Evolutionary conservation across 2,113 vertebrate species (phyloP).

Genomic region (Cyanoramphus novaezelandiae): DNA sequence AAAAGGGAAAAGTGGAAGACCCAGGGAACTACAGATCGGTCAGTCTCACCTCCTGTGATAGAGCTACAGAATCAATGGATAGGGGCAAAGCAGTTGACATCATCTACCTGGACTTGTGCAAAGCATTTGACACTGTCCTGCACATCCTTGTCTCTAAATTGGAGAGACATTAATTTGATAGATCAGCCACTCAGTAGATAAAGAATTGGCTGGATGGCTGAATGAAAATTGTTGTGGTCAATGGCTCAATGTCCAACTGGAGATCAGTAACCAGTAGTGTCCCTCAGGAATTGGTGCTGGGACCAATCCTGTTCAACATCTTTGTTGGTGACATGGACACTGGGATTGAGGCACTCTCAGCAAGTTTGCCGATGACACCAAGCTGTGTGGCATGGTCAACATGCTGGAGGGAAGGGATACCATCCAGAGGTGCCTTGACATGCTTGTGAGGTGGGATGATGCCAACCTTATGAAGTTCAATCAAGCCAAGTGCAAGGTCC

Average conservation of each 20-base stretch:
- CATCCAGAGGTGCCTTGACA: not conserved
- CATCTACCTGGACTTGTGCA: not conserved
- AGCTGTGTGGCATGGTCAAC: not conserved
- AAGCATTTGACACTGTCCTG: not conserved
- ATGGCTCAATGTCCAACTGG: not conserved
- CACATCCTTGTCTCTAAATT: not conserved
- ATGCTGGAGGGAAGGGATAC: not conserved
- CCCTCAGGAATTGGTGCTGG: not conserved
- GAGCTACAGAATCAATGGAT: not conserved
- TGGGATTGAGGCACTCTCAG: not conserved
- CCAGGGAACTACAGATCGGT: not conserved
- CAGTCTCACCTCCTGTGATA: not conserved
- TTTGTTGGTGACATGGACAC: not conserved
- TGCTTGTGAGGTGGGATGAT: not conserved
- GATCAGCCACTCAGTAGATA: not conserved
- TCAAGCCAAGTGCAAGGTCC: not conserved
- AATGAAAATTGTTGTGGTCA: not conserved
- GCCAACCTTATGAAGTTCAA: not conserved
- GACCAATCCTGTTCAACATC: not conserved
- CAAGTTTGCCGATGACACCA: not conserved
- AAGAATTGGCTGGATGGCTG: not conserved
- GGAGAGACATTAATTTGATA: not conserved
- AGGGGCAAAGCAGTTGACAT: not conserved
- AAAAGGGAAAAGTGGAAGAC: not conserved
- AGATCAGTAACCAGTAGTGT: not conserved